A percentile compares a stretch with the other conserved stretches of the same genome.
Conservation (phyloP, 2,888 invertebrate species). For the Hyles lineata region DNA sequence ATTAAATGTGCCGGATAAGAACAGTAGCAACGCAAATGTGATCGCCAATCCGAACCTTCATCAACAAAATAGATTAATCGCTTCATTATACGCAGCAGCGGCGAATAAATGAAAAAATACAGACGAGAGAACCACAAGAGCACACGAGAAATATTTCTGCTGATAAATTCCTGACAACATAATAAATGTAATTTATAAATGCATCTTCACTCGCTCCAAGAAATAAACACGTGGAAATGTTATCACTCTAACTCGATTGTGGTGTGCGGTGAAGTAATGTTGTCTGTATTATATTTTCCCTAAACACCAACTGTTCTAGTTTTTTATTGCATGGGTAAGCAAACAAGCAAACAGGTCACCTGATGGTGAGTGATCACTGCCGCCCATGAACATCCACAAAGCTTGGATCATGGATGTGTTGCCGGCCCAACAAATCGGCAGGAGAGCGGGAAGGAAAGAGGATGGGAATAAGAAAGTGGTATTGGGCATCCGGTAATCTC, state of each 20-base stretch:
- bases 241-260: not conserved
- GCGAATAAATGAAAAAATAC: conserved; percentile 25
- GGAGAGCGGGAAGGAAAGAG: no score
- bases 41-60: conserved; percentile 5
- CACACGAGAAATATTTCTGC: conserved; percentile 17
- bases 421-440: no score
- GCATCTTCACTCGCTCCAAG: conserved; percentile 2
- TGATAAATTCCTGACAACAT: conserved; percentile 23
- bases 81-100: conserved; percentile 25
- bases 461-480: no score
- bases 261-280: not conserved
- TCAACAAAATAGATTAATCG: conserved; percentile 20
- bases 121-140: conserved; percentile 11
- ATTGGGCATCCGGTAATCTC: no score
- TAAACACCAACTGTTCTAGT: not conserved
- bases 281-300: not conserved
- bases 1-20: not conserved
- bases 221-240: conserved; percentile 11
- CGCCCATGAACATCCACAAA: no score
- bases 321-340: not conserved
- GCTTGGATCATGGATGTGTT: no score
- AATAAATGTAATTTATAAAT: conserved; percentile 24
- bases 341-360: no score
- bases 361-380: no score
- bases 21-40: not conserved